Percentiles rank a stretch among this genome's conserved stretches.
These are phyloP conservation scores for Tokudaia muenninki DNA, from an alignment of 2,797 vertebrate species.

Conservation along the genomic window DNA sequence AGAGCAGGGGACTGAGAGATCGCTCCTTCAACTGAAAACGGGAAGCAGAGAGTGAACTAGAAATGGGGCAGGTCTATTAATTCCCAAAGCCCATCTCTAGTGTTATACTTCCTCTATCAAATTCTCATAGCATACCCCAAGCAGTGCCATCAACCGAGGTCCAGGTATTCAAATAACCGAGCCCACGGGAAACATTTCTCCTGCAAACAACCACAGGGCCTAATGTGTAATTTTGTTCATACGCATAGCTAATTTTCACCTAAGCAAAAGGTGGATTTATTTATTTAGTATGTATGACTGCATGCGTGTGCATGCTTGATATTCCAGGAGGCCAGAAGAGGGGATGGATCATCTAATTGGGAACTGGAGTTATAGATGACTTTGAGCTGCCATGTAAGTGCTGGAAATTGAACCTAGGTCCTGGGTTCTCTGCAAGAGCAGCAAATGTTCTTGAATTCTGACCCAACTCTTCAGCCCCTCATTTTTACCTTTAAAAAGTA, in stretches of 20 bases:
- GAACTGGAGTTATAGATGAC: neutral
- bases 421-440: neutral
- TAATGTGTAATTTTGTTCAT: neutral
- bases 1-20: neutral
- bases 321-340: neutral
- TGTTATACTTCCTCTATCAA: neutral
- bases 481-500: neutral
- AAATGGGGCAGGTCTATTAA: neutral
- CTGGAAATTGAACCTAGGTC: neutral
- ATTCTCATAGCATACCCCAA: too few relatives aligned
- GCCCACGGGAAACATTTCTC: neutral
- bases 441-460: neutral
- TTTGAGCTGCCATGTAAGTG: neutral
- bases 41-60: neutral
- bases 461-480: neutral
- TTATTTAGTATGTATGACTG: neutral
- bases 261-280: neutral
- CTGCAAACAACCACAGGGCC: neutral
- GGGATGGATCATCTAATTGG: too few relatives aligned
- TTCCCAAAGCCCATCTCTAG: neutral
- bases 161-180: neutral
- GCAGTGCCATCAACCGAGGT: too few relatives aligned
- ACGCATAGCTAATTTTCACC: neutral
- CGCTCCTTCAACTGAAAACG: neutral
- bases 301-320: neutral